These are phyloP conservation scores for Lichenostomus cassidix DNA, from an alignment of 2,113 vertebrate species.

Conservation along the genomic window DNA sequence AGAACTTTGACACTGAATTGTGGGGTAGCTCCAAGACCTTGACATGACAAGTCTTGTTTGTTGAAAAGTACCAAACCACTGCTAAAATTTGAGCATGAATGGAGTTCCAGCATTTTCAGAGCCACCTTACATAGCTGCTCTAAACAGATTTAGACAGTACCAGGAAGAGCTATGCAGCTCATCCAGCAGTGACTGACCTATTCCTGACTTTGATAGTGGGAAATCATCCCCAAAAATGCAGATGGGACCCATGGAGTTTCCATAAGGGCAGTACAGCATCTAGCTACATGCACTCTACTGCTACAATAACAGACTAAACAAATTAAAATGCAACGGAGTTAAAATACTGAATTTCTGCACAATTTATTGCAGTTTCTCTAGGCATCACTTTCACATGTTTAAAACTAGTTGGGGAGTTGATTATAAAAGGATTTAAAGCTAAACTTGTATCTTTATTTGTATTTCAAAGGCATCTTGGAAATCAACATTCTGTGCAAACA, in stretches of 20 bases:
- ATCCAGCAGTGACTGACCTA: not conserved
- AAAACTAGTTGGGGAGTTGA: not conserved
- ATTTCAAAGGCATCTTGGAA: not conserved
- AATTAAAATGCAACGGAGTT: not conserved
- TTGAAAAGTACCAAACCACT: not conserved
- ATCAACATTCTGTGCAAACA: not conserved
- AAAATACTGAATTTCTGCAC: not conserved
- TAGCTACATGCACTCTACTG: not conserved
- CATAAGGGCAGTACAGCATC: not conserved
- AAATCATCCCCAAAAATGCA: not conserved
- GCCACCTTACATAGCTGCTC: not conserved
- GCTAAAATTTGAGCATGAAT: not conserved
- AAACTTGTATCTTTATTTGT: not conserved
- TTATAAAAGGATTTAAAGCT: not conserved
- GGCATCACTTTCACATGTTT: not conserved
- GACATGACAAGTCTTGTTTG: not conserved
- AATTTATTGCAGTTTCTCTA: not conserved
- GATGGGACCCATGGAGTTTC: not conserved
- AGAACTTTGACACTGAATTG: not conserved
- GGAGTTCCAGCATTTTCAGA: not conserved
- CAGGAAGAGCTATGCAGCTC: not conserved
- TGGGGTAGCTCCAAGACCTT: not conserved
- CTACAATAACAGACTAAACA: not conserved
- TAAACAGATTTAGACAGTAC: not conserved
- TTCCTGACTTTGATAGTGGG: not conserved